phyloP scores from a whole-genome alignment of 2,888 invertebrate species.

The Esperia sulphurella region DNA sequence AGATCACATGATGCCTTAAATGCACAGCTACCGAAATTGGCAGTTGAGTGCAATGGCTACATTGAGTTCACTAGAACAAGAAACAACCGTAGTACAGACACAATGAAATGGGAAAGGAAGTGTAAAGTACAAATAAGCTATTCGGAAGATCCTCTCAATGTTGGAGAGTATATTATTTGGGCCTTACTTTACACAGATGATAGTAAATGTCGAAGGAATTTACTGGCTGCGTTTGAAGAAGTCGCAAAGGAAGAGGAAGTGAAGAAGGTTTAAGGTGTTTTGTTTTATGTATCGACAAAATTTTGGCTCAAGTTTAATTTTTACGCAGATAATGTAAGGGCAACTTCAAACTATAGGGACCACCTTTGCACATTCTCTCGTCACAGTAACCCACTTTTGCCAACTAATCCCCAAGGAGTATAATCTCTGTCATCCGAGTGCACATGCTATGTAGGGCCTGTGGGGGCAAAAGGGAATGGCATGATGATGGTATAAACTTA shows the following conservation, averaged over 20 bases:
- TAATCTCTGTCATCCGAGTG: no score
- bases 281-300: not conserved
- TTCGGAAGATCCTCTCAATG: slow-evolving; percentile 69
- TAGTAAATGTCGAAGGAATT: slow-evolving; percentile 79
- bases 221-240: slow-evolving; percentile 74
- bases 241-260: slow-evolving; percentile 41
- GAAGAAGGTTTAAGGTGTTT: slow-evolving; percentile 23
- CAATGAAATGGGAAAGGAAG: slow-evolving; percentile 80
- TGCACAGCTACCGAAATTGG: slow-evolving; percentile 61
- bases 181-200: slow-evolving; percentile 80
- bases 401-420: no score
- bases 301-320: not conserved
- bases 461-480: no score
- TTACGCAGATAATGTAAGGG: no score
- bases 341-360: no score
- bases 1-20: slow-evolving; percentile 58
- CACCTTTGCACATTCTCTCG: no score
- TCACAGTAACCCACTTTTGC: no score
- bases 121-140: slow-evolving; percentile 83
- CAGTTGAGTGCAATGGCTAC: slow-evolving; percentile 69
- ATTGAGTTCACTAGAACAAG: slow-evolving; percentile 63
- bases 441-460: no score
- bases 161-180: slow-evolving; percentile 80
- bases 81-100: slow-evolving; percentile 51
- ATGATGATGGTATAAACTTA: no score